phyloP scores from a whole-genome alignment of 92 coral and sea anemone genomes.

The Palythoa grandiflora region DNA sequence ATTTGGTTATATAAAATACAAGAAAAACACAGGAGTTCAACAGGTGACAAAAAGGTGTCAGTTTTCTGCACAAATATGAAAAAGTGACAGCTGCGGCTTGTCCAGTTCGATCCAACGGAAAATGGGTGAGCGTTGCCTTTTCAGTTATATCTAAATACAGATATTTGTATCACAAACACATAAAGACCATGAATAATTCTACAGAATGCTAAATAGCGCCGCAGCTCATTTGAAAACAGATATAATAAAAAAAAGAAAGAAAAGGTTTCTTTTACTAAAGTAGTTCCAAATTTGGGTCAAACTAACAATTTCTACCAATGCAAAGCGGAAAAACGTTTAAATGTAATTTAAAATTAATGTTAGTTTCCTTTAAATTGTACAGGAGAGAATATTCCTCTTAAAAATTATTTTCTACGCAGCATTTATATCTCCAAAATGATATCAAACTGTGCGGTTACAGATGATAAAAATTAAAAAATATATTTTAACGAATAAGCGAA shows the following conservation, averaged over 20 bases:
- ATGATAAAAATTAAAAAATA: no score
- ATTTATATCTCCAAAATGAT: no score
- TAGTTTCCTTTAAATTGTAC: no score
- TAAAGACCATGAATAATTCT: neutral
- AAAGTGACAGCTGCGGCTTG: neutral
- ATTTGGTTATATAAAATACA: slow-evolving; percentile 18
- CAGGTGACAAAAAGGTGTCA: slow-evolving; percentile 1
- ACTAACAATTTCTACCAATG: neutral
- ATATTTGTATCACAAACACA: neutral
- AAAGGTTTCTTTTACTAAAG: neutral
- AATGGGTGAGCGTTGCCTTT: neutral
- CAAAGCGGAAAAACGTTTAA: no score
- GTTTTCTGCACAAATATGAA: neutral
- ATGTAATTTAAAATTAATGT: neutral
- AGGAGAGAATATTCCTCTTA: no score
- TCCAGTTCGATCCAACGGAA: neutral
- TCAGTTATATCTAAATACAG: neutral
- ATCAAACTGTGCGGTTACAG: no score
- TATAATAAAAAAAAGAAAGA: no score
- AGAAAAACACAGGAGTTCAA: slow-evolving; percentile 22
- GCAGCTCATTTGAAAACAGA: no score
- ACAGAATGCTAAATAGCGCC: neutral
- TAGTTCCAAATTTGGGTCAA: neutral
- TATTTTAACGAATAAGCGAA: no score
- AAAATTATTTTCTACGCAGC: no score